Evolutionary conservation across 2,797 vertebrate species (phyloP), one percentile per base, ranked within the genome.

Genomic region (Melanotaenia pygmaea): DNA sequence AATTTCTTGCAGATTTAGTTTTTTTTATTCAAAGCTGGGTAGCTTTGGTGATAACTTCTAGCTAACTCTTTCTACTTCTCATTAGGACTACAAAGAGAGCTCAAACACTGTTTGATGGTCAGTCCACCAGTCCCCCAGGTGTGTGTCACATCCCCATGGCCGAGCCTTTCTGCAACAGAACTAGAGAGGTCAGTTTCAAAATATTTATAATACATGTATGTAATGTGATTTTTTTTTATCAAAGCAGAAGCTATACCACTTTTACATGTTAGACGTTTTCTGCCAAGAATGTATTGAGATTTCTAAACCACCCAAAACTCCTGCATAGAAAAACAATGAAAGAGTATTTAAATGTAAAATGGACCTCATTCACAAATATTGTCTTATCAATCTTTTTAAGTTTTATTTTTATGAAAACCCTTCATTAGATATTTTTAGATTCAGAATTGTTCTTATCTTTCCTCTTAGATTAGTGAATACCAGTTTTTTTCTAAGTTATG

Each of bases 111-210:
- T 96, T 96, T 1, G 97, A 99, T 4, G 97, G 97, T 3, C 93
- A 92, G 35, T 85, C 91, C 72, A 87, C 90, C 51, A 93, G 92
- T 83, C 93, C 95, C 57, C 59, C 91, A 26, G 98, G 98, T 65
- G 97, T 99, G 11, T 96, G 96, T 89, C 98, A 99, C 80, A 94
- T 99, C 85, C 95, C 97, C 51, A 96, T 98, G 96, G 96, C 96
- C 8, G 98, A 99, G 64, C 98, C 98, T 0, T 99, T 99, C 94
- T 99, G 98, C 87, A 92, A 90, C 83, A 95, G 94, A 92, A 99
- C 97, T 26, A 96, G 98, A 95, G 96, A 97, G 94, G 98, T 97
- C 59, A 70, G 95, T 93, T 43, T 37, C 32, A 63, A 32, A 3
- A 4, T 0, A 50, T 50, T n/a, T 3, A n/a, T 10, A 10, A 50